These are phyloP conservation scores for Dione vanillae DNA, from an alignment of 2,888 invertebrate genomes.

Conservation along the genomic window DNA sequence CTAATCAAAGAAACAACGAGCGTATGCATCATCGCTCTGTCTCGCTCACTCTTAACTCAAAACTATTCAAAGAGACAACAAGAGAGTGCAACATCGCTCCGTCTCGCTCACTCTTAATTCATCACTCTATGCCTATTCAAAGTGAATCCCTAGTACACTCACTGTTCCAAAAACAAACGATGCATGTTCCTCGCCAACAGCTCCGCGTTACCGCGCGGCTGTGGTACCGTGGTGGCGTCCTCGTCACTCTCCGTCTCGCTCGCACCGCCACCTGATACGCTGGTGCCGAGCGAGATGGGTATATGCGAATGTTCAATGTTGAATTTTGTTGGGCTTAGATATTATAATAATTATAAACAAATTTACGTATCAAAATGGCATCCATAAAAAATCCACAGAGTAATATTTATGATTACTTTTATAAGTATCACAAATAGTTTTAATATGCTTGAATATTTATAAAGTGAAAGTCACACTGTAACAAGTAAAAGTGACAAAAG, in stretches of 20 bases:
- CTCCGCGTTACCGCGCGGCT: conserved; percentile 66
- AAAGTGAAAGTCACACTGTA: not conserved
- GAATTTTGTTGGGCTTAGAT: not conserved
- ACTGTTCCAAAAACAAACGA: conserved; percentile 68
- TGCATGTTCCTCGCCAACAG: conserved; percentile 70
- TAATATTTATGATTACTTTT: not conserved
- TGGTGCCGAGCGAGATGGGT: conserved; percentile 70
- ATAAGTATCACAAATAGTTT: not conserved
- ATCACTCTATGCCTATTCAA: not conserved
- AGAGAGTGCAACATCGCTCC: not conserved
- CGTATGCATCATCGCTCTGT: too few relatives aligned
- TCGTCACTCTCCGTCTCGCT: conserved; percentile 91
- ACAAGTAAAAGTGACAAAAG: too few relatives aligned
- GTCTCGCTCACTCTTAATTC: not conserved
- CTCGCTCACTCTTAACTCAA: too few relatives aligned
- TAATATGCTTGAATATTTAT: not conserved
- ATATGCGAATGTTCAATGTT: conserved; percentile 15
- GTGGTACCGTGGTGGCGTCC: conserved; percentile 79
- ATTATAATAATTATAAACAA: too few relatives aligned
- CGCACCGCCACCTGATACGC: conserved; percentile 82
- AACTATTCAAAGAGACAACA: not conserved
- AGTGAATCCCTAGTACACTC: conserved; percentile 51
- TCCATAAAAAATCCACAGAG: too few relatives aligned
- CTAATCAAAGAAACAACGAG: not conserved
- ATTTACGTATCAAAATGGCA: too few relatives aligned